Percentiles rank a stretch among this genome's conserved stretches.
Evolutionary conservation across 2,797 vertebrate genomes (phyloP).

Genomic region (Acrocephalus scirpaceus): DNA sequence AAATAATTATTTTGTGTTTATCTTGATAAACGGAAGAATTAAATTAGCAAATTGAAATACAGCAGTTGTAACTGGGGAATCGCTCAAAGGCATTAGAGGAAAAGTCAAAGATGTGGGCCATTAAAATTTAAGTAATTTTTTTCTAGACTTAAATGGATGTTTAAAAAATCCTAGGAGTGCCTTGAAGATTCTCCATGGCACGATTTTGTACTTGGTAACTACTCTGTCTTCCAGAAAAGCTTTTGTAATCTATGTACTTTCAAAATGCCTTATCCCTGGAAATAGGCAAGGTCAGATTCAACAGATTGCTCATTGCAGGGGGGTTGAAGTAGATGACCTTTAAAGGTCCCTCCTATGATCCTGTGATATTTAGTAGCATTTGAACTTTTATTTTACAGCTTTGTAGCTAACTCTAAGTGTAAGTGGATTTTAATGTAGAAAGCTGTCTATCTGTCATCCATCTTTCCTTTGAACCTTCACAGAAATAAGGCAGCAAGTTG

Average conservation of each 20-base stretch:
- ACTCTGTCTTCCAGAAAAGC: background rate
- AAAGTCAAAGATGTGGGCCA: background rate
- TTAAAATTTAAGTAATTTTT: constrained; percentile 5
- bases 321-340: background rate
- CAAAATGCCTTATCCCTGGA: background rate
- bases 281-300: background rate
- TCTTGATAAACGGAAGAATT: background rate
- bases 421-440: background rate
- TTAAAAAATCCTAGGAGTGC: background rate
- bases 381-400: background rate
- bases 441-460: background rate
- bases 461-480: background rate
- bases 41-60: background rate
- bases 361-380: constrained; percentile 1
- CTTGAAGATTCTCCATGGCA: constrained; percentile 18
- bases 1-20: background rate
- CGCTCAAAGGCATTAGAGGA: background rate
- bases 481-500: background rate
- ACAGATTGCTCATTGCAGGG: background rate
- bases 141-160: constrained; percentile 10
- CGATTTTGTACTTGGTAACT: background rate
- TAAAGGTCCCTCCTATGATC: background rate
- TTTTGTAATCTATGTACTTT: constrained; percentile 2
- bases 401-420: rapidly evolving
- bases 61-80: background rate